Evolutionary conservation across 2,797 vertebrate genomes (phyloP).

Genomic region (Cirrhinus molitorella): DNA sequence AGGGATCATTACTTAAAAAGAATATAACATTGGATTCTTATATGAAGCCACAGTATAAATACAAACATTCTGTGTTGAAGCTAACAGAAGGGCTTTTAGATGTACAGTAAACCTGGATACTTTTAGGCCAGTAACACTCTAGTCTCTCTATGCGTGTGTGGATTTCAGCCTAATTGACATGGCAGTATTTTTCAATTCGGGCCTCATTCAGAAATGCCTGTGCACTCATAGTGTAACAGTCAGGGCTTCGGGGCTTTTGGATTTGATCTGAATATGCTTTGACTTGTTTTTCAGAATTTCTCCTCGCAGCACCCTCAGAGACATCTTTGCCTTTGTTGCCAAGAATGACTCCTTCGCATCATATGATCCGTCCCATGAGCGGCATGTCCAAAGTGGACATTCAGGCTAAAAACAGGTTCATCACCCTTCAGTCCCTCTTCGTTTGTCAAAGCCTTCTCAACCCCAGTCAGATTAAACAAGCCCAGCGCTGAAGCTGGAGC

Average conservation of each 20-base stretch:
- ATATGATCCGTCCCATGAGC: constrained; percentile 54
- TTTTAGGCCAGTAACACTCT: not conserved
- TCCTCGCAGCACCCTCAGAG: constrained; percentile 48
- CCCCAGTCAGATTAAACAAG: constrained; percentile 21
- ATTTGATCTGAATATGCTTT: constrained; percentile 61
- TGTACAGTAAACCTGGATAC: constrained; percentile 10
- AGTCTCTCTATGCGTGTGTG: not conserved
- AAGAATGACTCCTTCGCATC: constrained; percentile 57
- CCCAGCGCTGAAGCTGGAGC: not conserved
- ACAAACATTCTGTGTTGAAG: not conserved
- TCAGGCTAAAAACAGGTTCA: constrained; percentile 55
- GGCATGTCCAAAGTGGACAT: constrained; percentile 47
- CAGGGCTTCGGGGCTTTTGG: constrained; percentile 8
- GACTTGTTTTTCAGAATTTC: constrained; percentile 64
- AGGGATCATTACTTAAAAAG: not conserved
- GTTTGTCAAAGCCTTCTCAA: constrained; percentile 55
- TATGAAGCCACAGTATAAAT: not conserved
- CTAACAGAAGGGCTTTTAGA: not conserved
- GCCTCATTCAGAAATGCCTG: constrained; percentile 52
- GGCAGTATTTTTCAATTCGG: constrained; percentile 32
- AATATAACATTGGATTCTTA: not conserved
- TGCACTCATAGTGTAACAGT: constrained; percentile 38
- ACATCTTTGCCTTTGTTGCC: constrained; percentile 58
- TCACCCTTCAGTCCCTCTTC: constrained; percentile 42
- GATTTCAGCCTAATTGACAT: not conserved